phyloP scores from a whole-genome alignment of 1,140 invertebrate genomes.

The Diploscapter pachys region DNA sequence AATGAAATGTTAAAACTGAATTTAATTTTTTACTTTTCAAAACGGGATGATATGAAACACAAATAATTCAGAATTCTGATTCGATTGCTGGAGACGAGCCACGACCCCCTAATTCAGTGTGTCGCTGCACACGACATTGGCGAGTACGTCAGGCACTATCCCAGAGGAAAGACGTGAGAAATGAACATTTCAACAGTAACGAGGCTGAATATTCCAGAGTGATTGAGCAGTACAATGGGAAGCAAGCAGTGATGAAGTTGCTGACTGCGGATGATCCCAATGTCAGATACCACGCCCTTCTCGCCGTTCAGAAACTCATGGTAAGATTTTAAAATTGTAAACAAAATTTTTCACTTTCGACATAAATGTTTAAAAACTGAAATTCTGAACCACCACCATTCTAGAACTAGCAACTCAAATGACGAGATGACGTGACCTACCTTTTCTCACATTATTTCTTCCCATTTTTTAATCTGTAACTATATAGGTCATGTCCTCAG shows the following conservation, averaged over 20 bases:
- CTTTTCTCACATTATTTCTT: no score
- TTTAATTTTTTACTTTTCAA: not conserved
- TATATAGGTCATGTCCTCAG: no score
- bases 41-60: not conserved
- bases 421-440: no score
- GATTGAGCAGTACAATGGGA: slow-evolving; percentile 95
- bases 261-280: slow-evolving; percentile 94
- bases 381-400: no score
- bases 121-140: slow-evolving; percentile 98
- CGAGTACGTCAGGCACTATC: slow-evolving; percentile 99
- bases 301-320: slow-evolving; percentile 99
- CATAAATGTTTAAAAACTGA: no score
- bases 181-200: not conserved
- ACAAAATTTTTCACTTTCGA: no score
- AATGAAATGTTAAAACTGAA: no score
- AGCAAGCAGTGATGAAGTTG: slow-evolving; percentile 94
- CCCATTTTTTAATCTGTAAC: no score
- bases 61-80: slow-evolving; percentile 46
- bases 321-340: slow-evolving; percentile 56
- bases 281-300: slow-evolving; percentile 92
- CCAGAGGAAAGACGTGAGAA: slow-evolving; percentile 79
- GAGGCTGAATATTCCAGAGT: slow-evolving; percentile 61
- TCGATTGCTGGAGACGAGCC: slow-evolving; percentile 44
- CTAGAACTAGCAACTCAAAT: no score
- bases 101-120: slow-evolving; percentile 71